Conservation (phyloP, 2,888 invertebrate species). For the Timema cristinae region DNA sequence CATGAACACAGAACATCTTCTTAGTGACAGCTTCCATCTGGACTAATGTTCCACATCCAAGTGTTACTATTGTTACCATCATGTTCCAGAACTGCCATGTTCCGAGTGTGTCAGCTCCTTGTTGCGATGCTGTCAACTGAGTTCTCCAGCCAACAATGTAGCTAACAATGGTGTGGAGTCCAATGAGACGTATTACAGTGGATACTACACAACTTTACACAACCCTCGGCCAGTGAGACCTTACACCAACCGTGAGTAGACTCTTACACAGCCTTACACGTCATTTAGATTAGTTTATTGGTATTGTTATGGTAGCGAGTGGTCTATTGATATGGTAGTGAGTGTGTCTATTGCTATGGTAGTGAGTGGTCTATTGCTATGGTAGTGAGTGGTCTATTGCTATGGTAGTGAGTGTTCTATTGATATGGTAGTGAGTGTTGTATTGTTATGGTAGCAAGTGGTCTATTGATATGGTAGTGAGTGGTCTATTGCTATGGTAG, state of each 20-base stretch:
- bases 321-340: background rate
- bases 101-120: slow-evolving; percentile 62
- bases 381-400: background rate
- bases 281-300: background rate
- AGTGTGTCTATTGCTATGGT: background rate
- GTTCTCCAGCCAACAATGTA: slow-evolving; percentile 21
- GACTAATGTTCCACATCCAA: no score
- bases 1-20: no score
- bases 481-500: no score
- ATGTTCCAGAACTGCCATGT: slow-evolving; percentile 45
- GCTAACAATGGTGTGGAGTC: background rate
- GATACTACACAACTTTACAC: slow-evolving; percentile 31
- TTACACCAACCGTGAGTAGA: slow-evolving; percentile 28
- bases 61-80: no score
- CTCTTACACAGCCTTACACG: background rate
- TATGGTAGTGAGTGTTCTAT: background rate
- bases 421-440: no score
- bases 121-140: slow-evolving; percentile 56
- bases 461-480: no score
- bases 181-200: slow-evolving; percentile 28
- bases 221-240: slow-evolving; percentile 30
- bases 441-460: no score
- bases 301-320: background rate
- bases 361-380: background rate
- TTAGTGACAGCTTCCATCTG: no score